phyloP scores from a whole-genome alignment of 92 coral and sea anemone genomes.

The Metridium senile region DNA sequence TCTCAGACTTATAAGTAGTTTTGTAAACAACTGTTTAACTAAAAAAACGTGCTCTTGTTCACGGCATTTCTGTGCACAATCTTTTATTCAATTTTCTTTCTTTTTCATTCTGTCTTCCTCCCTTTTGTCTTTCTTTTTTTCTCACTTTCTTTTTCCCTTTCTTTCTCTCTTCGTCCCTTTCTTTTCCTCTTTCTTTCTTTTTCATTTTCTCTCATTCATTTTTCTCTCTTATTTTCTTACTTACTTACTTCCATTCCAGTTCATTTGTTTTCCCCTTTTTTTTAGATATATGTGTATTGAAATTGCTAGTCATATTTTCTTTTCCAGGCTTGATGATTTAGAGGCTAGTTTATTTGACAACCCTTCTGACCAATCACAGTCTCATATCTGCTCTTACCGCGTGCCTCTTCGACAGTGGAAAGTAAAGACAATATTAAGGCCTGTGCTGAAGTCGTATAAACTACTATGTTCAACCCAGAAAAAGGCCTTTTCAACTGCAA shows the following conservation, averaged over 20 bases:
- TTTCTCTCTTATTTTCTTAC: not conserved
- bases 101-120: not conserved
- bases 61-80: not conserved
- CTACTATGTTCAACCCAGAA: slow-evolving; percentile 47
- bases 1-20: too few species aligned
- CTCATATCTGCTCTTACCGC: slow-evolving; percentile 47
- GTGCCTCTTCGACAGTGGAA: slow-evolving; percentile 42
- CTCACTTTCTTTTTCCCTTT: not conserved
- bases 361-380: slow-evolving; percentile 15
- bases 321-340: slow-evolving; percentile 47
- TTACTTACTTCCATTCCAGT: too few species aligned
- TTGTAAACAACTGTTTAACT: too few species aligned
- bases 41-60: too few species aligned
- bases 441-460: slow-evolving; percentile 34
- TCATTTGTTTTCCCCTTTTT: too few species aligned
- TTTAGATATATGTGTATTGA: too few species aligned
- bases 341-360: slow-evolving; percentile 40
- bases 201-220: not conserved
- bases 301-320: not conserved
- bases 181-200: not conserved
- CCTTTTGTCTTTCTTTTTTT: not conserved
- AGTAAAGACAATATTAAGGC: slow-evolving; percentile 32
- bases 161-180: not conserved
- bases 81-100: not conserved
- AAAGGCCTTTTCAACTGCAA: not conserved